Evolutionary conservation across 2,113 vertebrate species (phyloP).

Genomic region (Panthera leo): DNA sequence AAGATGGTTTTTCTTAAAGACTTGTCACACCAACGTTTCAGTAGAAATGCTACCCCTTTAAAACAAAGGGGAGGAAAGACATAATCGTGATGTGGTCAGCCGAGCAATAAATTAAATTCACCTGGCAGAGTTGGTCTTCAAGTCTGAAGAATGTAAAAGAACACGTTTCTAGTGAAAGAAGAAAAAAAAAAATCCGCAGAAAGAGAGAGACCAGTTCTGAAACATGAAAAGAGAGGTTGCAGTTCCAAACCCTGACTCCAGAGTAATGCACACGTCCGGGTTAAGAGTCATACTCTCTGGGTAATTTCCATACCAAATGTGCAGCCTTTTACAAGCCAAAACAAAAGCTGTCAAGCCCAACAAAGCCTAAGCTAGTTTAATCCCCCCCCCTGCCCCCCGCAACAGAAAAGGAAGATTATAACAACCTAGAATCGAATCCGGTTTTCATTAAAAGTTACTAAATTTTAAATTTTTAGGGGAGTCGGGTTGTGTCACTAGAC

Average conservation of each 20-base stretch:
- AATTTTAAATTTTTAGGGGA: neutral
- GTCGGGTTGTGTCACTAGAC: neutral
- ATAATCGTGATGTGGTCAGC: neutral
- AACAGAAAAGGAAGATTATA: neutral
- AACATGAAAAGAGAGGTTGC: constrained; percentile 52
- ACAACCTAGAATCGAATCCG: neutral
- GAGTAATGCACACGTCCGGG: neutral
- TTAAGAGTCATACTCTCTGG: neutral
- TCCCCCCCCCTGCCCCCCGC: neutral
- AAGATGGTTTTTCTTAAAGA: constrained; percentile 43
- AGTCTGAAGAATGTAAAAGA: constrained; percentile 49
- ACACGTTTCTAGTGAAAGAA: constrained; percentile 42
- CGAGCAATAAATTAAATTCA: constrained; percentile 62
- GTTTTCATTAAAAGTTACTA: neutral
- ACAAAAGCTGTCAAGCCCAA: neutral
- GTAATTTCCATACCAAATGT: constrained; percentile 43
- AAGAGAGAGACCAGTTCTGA: constrained; percentile 38
- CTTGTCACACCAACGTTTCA: neutral
- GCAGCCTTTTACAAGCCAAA: neutral
- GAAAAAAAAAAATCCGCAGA: constrained; percentile 10
- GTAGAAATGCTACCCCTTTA: constrained; percentile 14
- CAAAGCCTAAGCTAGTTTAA: neutral
- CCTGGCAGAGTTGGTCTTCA: constrained; percentile 20
- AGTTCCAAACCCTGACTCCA: neutral
- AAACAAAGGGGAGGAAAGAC: constrained; percentile 17